These are phyloP conservation scores for Thereva nobilitata DNA, from an alignment of 2,888 invertebrate genomes.

Conservation along the genomic window DNA sequence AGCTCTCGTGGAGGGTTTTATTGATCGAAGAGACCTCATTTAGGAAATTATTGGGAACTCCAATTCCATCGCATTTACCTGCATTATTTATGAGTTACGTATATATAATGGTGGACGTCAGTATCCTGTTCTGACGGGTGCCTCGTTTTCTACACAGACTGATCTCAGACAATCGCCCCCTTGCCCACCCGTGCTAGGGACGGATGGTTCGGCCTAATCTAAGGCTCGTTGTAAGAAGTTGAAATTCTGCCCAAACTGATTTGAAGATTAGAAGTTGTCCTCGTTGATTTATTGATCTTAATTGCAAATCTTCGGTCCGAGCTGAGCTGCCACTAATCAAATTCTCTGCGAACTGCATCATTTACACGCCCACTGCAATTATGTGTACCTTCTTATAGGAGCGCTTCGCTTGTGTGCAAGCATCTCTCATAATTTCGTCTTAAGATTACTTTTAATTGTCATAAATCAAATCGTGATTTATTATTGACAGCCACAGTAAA, in stretches of 20 bases:
- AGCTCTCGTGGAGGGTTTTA: slow-evolving; percentile 19
- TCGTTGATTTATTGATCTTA: slow-evolving; percentile 35
- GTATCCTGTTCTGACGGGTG: slow-evolving; percentile 15
- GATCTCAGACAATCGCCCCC: slow-evolving; percentile 1
- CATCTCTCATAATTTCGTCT: slow-evolving; percentile 27
- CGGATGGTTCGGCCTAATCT: no score
- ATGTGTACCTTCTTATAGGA: slow-evolving; percentile 18
- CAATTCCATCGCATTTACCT: slow-evolving; percentile 28
- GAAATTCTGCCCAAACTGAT: slow-evolving; percentile 19
- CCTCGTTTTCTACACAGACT: slow-evolving; percentile 18
- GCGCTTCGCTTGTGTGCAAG: background rate
- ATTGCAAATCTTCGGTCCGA: slow-evolving; percentile 32
- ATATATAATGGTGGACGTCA: slow-evolving; percentile 11
- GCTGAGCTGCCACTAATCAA: slow-evolving; percentile 27
- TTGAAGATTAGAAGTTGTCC: slow-evolving; percentile 34
- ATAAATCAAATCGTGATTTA: slow-evolving; percentile 34
- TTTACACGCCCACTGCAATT: slow-evolving; percentile 34
- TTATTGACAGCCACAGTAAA: slow-evolving; percentile 11
- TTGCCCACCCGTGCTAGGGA: no score
- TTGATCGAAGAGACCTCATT: slow-evolving; percentile 32
- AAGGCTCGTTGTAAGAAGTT: background rate
- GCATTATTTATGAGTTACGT: slow-evolving; percentile 30
- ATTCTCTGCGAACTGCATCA: slow-evolving; percentile 24
- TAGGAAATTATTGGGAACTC: slow-evolving; percentile 28
- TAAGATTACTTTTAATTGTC: slow-evolving; percentile 34